Percentiles rank a stretch among this genome's conserved stretches.
Evolutionary conservation across 1,140 invertebrate species (phyloP).

Genomic region (Phocides pigmalion): DNA sequence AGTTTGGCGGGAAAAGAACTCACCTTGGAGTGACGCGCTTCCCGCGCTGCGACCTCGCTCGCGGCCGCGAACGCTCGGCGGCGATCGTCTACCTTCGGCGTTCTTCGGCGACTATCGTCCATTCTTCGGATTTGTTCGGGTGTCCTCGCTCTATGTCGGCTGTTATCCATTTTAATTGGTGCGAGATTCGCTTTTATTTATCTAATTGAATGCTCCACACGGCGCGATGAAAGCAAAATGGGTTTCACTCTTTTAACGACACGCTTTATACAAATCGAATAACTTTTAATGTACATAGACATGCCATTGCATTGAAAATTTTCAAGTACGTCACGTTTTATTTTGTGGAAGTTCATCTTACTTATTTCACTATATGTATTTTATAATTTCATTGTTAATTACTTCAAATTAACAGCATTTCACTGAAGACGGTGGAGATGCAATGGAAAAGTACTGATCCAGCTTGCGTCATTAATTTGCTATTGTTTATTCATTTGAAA

Average conservation of each 20-base stretch:
- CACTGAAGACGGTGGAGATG: conserved; percentile 2
- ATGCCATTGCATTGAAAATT: background rate
- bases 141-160: conserved; percentile 41
- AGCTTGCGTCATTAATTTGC: conserved; percentile 3
- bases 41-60: conserved; percentile 69
- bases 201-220: conserved; percentile 41
- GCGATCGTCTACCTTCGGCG: conserved; percentile 44
- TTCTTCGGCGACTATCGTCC: conserved; percentile 42
- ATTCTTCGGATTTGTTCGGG: conserved; percentile 42
- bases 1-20: conserved; percentile 72
- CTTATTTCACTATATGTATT: conserved; percentile 13
- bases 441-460: conserved; percentile 15
- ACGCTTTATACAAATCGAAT: conserved; percentile 37
- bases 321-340: background rate
- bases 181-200: conserved; percentile 50
- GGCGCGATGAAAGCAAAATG: conserved; percentile 41
- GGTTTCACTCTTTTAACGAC: conserved; percentile 36
- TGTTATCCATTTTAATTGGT: conserved; percentile 55
- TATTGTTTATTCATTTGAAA: conserved; percentile 13
- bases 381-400: conserved; percentile 25
- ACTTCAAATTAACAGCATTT: conserved; percentile 12
- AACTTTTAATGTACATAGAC: conserved; percentile 14
- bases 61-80: conserved; percentile 59
- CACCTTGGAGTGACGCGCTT: conserved; percentile 72
- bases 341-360: conserved; percentile 11